Base-by-base conservation (phyloP, 2,797 vertebrate species). In the Hylomyscus alleni region DNA sequence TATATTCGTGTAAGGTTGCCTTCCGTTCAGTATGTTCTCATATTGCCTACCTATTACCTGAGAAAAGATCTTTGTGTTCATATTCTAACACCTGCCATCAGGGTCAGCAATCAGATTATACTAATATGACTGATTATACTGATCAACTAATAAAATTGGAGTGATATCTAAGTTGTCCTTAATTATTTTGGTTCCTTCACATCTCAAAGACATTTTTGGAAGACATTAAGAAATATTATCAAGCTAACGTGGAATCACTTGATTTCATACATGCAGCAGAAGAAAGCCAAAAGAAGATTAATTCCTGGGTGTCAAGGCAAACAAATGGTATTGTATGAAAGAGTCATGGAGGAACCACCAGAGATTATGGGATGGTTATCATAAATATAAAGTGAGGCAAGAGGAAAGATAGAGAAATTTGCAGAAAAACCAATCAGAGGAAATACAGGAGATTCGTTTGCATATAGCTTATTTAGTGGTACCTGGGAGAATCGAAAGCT, bases 241-340 rank as follows among this genome's bases (percentile, higher is more conserved):
- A 94, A 11, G 92, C 97, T 47, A 69, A 69, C 20, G 52, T 95
- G 50, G 96, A 98, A 60, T 83, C 91, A 40, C 94, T 89, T 5
- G 97, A 98, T 73, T 98, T 98, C 94, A 0, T 0, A 11, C 76
- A 90, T 6, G 82, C 89, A 47, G 0, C 73, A 77, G 98, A 98
- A 37, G 94, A 97, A 91, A 95, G 20, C 40, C 80, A 65, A 77
- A 62, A 93, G 93, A 84, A 95, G 85, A 98, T 98, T 72, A 98
- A 98, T 65, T 85, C 94, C 90, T 98, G 97, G 98, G 96, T 98
- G 72, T 97, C 97, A 89, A 84, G 73, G 0, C 76, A 97, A 90
- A 98, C 97, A 17, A 75, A 98, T 29, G 94, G 98, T 98, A 98
- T 13, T 34, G 56, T 94, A 34, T 67, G 15, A 20, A 14, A 73